Evolutionary conservation across 2,888 invertebrate species (phyloP), one percentile per base, ranked within the genome.

Genomic region (Apodemia zela): DNA sequence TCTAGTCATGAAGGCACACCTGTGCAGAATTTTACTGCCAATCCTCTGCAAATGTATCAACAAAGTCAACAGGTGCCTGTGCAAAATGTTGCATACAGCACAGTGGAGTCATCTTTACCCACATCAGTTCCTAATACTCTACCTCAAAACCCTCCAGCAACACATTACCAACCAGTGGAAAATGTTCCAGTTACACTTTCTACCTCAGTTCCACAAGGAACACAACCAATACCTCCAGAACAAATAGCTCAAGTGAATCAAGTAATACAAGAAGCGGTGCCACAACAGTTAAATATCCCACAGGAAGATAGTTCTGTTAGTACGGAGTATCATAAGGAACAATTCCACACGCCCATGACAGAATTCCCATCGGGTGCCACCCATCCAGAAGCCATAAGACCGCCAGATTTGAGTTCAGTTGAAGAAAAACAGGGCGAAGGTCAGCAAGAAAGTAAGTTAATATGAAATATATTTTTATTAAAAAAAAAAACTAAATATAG

Each of bases 1-100:
- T 91, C 88, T 84, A 90, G 89, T 86, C 92, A 88, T 78, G 92
- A 92, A 81, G 89, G 91, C 81, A 90, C 89, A 8, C 89, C 89
- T 13, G 87, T 89, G 80, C 92, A 91, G 78, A 88, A 91, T 78
- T 90, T 82, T 67, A 72, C 85, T 67, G 75, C 87, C 73, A 90
- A 90, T 70, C 91, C 90, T 63, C 77, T 90, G 71, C 92, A 92
- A 67, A 85, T 89, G 81, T 89, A 88, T 74, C 92, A 84, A 68
- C 85, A 71, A 63, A 79, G 69, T 58, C 84, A 80, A 63, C 85
- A 85, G 66, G 77, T 79, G 60, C 69, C 76, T 47, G 75, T 80
- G 65, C 72, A 85, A 66, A 81, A 78, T 21, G 77, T 80, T 47
- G 62, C 67, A 8, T 73, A 73, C 17, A 73, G 75, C 54, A 68